Conservation (phyloP, 2,797 vertebrate genomes). For the Pseudochromis fuscus region DNA sequence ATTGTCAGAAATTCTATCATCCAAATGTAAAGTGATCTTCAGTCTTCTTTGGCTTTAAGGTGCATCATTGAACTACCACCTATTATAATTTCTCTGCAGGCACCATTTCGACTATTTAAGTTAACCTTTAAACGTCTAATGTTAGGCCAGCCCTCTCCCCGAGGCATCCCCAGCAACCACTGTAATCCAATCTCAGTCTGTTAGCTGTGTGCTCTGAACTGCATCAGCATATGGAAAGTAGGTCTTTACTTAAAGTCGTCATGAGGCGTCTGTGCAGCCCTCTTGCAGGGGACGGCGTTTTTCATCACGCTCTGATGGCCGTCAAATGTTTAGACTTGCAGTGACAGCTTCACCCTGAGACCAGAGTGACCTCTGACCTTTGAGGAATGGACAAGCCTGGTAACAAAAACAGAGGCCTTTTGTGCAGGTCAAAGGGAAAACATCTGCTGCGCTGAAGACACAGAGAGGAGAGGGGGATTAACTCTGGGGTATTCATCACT, state of each 20-base stretch:
- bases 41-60: not conserved
- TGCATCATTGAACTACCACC: constrained; percentile 17
- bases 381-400: constrained; percentile 78
- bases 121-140: constrained; percentile 65
- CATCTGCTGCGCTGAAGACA: constrained; percentile 81
- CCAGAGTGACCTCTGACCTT: constrained; percentile 83
- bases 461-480: constrained; percentile 61
- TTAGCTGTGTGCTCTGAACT: constrained; percentile 64
- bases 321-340: constrained; percentile 78
- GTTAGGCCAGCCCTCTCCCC: constrained; percentile 38
- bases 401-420: constrained; percentile 84
- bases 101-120: constrained; percentile 63
- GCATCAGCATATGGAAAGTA: constrained; percentile 79
- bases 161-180: constrained; percentile 47
- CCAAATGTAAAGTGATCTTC: not conserved
- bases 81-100: constrained; percentile 31
- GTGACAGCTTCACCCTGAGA: constrained; percentile 81
- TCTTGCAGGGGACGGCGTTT: constrained; percentile 43
- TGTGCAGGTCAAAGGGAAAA: constrained; percentile 80
- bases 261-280: constrained; percentile 53
- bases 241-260: constrained; percentile 78
- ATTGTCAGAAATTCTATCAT: not conserved
- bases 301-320: constrained; percentile 74
- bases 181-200: constrained; percentile 70
- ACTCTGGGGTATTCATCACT: constrained; percentile 61